Conservation (phyloP, 1,140 invertebrate species). For the Nilaparvata lugens region DNA sequence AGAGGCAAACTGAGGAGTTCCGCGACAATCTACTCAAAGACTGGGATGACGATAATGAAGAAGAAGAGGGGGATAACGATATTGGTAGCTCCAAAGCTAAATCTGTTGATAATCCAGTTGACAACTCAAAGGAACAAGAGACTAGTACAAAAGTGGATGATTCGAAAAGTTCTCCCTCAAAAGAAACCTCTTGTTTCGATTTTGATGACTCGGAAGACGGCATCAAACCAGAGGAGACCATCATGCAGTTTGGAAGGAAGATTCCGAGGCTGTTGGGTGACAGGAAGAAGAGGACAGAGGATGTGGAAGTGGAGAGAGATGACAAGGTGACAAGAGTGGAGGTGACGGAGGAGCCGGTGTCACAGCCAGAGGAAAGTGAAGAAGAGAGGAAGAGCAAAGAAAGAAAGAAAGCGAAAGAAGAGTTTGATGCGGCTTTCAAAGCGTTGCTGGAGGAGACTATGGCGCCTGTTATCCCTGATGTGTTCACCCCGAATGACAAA, state of each 20-base stretch:
- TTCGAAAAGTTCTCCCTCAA: neutral
- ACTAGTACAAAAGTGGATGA: slow-evolving; percentile 29
- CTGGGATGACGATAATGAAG: slow-evolving; percentile 21
- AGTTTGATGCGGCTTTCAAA: slow-evolving; percentile 42
- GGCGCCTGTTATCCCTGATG: slow-evolving; percentile 40
- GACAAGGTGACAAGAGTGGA: neutral
- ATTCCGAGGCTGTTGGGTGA: slow-evolving; percentile 36
- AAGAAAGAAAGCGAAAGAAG: slow-evolving; percentile 33
- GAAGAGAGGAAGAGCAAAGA: slow-evolving; percentile 19
- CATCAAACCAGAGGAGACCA: slow-evolving; percentile 23
- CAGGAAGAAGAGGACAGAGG: slow-evolving; percentile 8
- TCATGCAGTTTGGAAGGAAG: slow-evolving; percentile 39
- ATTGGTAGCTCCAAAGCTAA: neutral
- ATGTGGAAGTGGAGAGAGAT: neutral
- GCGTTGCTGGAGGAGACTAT: slow-evolving; percentile 44
- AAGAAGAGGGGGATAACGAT: slow-evolving; percentile 9
- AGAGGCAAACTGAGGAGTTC: slow-evolving; percentile 16
- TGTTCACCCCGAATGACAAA: neutral
- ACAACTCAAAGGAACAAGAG: slow-evolving; percentile 16
- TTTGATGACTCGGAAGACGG: slow-evolving; percentile 45
- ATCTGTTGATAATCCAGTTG: slow-evolving; percentile 5
- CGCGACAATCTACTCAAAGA: slow-evolving; percentile 17
- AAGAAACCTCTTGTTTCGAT: slow-evolving; percentile 37
- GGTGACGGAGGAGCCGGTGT: neutral
- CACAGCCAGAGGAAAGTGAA: neutral